Evolutionary conservation across 92 coral and sea anemone genomes (phyloP), one percentile per base, ranked within the genome.

Genomic region (Palythoa grandiflora): DNA sequence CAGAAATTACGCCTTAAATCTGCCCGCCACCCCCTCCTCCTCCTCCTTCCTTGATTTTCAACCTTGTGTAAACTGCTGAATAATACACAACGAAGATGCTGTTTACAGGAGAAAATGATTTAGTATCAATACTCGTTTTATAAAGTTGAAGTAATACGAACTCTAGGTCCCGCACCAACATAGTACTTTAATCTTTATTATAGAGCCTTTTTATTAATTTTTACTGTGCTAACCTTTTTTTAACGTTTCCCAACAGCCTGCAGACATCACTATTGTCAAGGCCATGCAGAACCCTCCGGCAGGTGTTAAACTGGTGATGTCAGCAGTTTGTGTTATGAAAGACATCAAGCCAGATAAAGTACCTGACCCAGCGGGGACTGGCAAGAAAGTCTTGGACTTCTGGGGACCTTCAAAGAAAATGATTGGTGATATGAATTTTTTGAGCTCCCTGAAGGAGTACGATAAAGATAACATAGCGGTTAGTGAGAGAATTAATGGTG

Each of bases 331-430:
- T 68, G 98, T 97, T 37, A 95, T 97, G 99, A 94, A 92, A 86
- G 99, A 95, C 81, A 93, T 97, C 38, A 97, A 95, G 77, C 99
- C 99, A 65, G 99, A 97, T 75, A 97, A 97, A 87, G 87, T 97
- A 66, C 94, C 94, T 71, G 99, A 97, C 77, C 99, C 99, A 9
- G 96, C 97, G 16, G 99, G 99, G 37, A 97, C 99, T 37, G 99
- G 99, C 38, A 94, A 96, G 89, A 97, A 97, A 94, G 92, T 97
- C 19, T 87, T 95, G 15, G 99, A 97, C 93, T 97, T 73, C 91
- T 97, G 99, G 99, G 99, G 96, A 14, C 99, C 99, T 52, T 97
- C 99, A 59, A 97, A 97, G 94, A 95, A 92, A 81, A 91, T 97
- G 39, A 91, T 97, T 36, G 99, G 99, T 17, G 99, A 97, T 88